phyloP scores from a whole-genome alignment of 2,797 vertebrate genomes.

The Gambusia yucatana region DNA sequence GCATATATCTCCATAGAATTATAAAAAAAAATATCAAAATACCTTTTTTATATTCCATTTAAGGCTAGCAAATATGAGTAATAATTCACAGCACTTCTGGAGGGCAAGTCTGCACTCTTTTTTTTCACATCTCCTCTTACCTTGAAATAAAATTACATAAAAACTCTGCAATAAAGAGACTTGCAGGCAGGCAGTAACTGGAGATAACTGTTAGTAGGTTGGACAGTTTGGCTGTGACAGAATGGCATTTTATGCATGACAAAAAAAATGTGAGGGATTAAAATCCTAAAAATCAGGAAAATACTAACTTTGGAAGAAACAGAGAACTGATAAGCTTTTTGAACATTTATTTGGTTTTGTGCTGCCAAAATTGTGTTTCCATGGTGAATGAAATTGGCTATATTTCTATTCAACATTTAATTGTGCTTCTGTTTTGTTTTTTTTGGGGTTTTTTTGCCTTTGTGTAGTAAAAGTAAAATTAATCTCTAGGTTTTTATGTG shows the following conservation, averaged over 20 bases:
- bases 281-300: constrained; percentile 18
- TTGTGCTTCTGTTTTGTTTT: neutral
- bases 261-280: constrained; percentile 49
- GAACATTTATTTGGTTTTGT: constrained; percentile 7
- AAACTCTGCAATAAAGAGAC: constrained; percentile 57
- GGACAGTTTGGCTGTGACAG: constrained; percentile 24
- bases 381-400: constrained; percentile 28
- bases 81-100: constrained; percentile 29
- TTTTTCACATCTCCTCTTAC: constrained; percentile 58
- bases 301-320: constrained; percentile 32
- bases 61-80: constrained; percentile 8
- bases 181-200: constrained; percentile 70
- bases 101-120: constrained; percentile 69
- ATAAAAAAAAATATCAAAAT: constrained; percentile 28
- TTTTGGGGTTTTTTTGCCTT: constrained; percentile 3
- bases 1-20: constrained; percentile 12
- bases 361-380: constrained; percentile 25
- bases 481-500: constrained; percentile 80
- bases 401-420: constrained; percentile 22
- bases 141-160: constrained; percentile 75
- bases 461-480: constrained; percentile 11
- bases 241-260: constrained; percentile 69
- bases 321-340: constrained; percentile 20
- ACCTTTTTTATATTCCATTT: constrained; percentile 14
- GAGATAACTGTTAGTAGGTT: constrained; percentile 47